These are phyloP conservation scores for Ips typographus DNA, from an alignment of 1,140 invertebrate species.

Conservation along the genomic window DNA sequence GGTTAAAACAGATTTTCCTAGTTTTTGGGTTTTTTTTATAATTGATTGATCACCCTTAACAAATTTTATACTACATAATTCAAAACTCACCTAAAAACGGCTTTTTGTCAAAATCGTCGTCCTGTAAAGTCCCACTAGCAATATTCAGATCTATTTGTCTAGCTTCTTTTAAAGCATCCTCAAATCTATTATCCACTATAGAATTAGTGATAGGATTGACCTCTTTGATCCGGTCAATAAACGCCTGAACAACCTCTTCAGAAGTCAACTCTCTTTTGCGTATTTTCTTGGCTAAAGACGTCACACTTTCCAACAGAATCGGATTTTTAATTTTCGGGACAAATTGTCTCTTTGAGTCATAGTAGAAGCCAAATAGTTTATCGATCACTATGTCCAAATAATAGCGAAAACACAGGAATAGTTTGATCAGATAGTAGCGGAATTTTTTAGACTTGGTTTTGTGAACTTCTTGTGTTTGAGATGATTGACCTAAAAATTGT, in stretches of 20 bases:
- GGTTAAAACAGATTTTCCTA: too few species aligned
- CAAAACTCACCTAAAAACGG: conserved; percentile 65
- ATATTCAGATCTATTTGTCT: conserved; percentile 69
- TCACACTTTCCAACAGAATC: conserved; percentile 66
- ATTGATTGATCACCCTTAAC: too few species aligned
- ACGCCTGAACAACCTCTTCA: conserved; percentile 71
- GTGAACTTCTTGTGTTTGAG: background rate
- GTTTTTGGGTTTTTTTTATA: too few species aligned
- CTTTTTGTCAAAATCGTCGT: conserved; percentile 62
- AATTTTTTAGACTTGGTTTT: background rate
- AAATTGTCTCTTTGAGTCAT: conserved; percentile 56
- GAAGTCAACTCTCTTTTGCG: conserved; percentile 62
- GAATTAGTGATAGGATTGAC: conserved; percentile 80
- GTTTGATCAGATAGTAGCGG: conserved; percentile 5
- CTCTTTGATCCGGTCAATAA: conserved; percentile 76
- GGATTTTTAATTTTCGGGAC: conserved; percentile 61
- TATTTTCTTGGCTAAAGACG: conserved; percentile 65
- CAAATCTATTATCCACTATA: conserved; percentile 76
- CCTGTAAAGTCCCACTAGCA: conserved; percentile 54
- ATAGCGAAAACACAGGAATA: conserved; percentile 35
- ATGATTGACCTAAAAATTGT: background rate
- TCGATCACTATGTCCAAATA: conserved; percentile 53
- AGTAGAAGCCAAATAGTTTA: conserved; percentile 57
- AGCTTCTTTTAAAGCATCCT: conserved; percentile 76
- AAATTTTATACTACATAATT: too few species aligned